Percentiles rank a stretch among this genome's conserved stretches.
Conservation (phyloP, 1,140 invertebrate species). For the Drosophila tsacasi region DNA sequence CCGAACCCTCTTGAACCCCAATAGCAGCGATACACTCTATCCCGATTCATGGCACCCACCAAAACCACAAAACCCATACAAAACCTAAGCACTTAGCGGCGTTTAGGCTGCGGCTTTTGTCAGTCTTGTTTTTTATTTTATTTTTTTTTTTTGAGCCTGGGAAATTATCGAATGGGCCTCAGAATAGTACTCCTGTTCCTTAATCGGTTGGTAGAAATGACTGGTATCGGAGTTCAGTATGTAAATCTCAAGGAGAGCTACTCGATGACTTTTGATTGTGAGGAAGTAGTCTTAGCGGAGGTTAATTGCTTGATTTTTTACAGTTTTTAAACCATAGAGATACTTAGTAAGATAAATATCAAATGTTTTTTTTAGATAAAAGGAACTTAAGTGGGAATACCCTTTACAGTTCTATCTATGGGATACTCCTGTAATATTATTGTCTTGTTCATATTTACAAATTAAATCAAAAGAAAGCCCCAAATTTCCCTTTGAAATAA, state of each 20-base stretch:
- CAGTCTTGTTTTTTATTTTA: neutral
- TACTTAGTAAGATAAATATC: neutral
- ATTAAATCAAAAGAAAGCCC: neutral
- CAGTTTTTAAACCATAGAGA: neutral
- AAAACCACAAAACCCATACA: constrained; percentile 42
- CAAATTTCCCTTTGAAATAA: neutral
- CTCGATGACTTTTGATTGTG: constrained; percentile 35
- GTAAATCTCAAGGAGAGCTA: constrained; percentile 59
- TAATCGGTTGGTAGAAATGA: constrained; percentile 15
- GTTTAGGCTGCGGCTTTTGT: constrained; percentile 68
- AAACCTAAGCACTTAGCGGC: constrained; percentile 69
- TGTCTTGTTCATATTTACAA: neutral
- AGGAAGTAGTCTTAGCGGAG: neutral
- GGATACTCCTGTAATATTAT: rapidly evolving
- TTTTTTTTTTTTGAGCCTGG: constrained; percentile 7
- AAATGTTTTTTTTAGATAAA: too few species aligned
- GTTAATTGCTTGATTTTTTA: neutral
- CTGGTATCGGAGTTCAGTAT: constrained; percentile 44
- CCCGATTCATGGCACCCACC: constrained; percentile 56
- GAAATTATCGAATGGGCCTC: constrained; percentile 24
- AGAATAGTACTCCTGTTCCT: constrained; percentile 12
- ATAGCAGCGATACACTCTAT: constrained; percentile 41
- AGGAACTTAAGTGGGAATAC: neutral
- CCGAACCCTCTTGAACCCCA: constrained; percentile 40
- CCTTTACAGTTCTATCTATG: neutral